Evolutionary conservation across 1,140 invertebrate species (phyloP).

Genomic region (Brachionus calyciflorus): DNA sequence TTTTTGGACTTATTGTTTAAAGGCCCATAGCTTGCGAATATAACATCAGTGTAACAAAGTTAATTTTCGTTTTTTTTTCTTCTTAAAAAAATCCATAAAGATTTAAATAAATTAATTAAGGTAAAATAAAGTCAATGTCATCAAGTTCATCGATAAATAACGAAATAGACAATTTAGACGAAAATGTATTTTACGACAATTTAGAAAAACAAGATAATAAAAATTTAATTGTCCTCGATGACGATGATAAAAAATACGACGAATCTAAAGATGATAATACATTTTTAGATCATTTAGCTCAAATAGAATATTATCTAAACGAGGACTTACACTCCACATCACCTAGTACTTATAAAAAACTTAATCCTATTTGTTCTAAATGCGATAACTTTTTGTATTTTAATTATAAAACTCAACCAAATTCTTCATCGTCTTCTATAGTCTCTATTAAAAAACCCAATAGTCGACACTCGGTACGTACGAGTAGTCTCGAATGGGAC

Average conservation of each 20-base stretch:
- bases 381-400: too few species aligned
- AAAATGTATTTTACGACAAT: constrained; percentile 28
- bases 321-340: too few species aligned
- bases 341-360: too few species aligned
- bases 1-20: too few species aligned
- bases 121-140: neutral
- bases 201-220: neutral
- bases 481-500: constrained; percentile 23
- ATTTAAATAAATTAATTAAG: too few species aligned
- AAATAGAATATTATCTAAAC: constrained; percentile 4
- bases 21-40: too few species aligned
- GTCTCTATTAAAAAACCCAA: neutral
- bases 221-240: neutral
- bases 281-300: neutral
- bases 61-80: too few species aligned
- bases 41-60: too few species aligned
- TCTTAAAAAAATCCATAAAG: too few species aligned
- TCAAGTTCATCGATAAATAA: neutral
- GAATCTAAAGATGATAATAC: neutral
- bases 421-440: neutral
- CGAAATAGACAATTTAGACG: constrained; percentile 42
- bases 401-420: neutral
- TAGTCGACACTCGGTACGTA: neutral
- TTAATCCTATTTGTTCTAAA: too few species aligned
- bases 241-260: neutral